These are phyloP conservation scores for Meiosimyza decipiens DNA, from an alignment of 2,888 invertebrate genomes.

Conservation along the genomic window DNA sequence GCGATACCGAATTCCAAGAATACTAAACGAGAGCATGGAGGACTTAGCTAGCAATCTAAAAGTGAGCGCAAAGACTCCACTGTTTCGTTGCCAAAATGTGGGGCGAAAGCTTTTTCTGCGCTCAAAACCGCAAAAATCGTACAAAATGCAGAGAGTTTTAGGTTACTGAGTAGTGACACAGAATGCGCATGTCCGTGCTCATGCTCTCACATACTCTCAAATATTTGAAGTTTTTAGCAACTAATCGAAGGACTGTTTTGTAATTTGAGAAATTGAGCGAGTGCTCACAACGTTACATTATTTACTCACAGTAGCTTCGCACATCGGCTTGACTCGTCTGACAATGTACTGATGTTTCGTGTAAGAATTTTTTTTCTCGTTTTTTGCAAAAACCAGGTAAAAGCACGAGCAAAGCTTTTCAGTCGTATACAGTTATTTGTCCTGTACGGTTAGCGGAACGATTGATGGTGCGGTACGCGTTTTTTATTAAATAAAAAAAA, in stretches of 20 bases:
- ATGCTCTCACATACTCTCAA: too few species aligned
- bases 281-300: too few species aligned
- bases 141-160: too few species aligned
- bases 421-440: slow-evolving; percentile 63
- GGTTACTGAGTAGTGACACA: too few species aligned
- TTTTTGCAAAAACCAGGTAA: slow-evolving; percentile 58
- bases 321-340: too few species aligned
- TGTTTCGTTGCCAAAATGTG: slow-evolving; percentile 2
- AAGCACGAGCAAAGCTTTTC: slow-evolving; percentile 62
- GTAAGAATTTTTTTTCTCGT: background rate
- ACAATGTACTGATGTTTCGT: too few species aligned
- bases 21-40: background rate
- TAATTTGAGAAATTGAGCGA: too few species aligned
- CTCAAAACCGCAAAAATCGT: too few species aligned
- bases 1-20: slow-evolving; percentile 6
- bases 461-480: slow-evolving; percentile 15
- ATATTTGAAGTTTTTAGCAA: too few species aligned
- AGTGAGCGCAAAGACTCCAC: background rate
- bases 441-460: slow-evolving; percentile 57
- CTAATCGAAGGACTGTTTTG: too few species aligned
- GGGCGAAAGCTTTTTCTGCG: background rate
- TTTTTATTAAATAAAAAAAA: background rate
- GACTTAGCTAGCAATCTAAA: background rate
- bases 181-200: too few species aligned
- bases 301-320: too few species aligned